phyloP scores from a whole-genome alignment of 1,140 invertebrate species.

The Cydia pomonella region DNA sequence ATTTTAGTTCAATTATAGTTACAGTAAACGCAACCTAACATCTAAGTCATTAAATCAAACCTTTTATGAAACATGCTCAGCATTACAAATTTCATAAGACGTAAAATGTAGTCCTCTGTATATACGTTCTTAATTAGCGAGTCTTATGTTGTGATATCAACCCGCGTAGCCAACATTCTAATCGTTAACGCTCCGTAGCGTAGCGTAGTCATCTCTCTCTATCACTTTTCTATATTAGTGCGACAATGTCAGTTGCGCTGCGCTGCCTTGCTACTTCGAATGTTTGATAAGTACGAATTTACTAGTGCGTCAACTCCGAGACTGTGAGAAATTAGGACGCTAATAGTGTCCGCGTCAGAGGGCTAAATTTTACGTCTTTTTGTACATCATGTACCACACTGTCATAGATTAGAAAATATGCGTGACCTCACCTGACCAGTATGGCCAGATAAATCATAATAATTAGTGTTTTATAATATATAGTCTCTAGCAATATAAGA shows the following conservation, averaged over 20 bases:
- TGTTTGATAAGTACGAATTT: not conserved
- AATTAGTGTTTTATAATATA: not conserved
- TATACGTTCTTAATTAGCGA: not conserved
- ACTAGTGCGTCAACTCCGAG: not conserved
- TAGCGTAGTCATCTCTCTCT: no score
- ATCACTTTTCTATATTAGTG: no score
- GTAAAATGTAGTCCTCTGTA: not conserved
- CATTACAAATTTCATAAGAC: constrained; percentile 37
- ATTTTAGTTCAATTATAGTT: constrained; percentile 41
- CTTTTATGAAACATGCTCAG: constrained; percentile 51
- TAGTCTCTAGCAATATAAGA: not conserved
- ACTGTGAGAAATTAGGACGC: not conserved
- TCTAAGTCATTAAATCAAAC: constrained; percentile 46
- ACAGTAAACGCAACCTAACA: constrained; percentile 49
- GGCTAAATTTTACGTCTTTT: not conserved
- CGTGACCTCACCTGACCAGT: not conserved
- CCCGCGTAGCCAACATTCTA: no score
- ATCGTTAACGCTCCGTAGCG: no score
- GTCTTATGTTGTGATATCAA: not conserved
- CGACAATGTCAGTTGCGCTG: no score
- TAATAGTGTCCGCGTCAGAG: not conserved
- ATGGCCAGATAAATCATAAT: not conserved
- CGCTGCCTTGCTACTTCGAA: no score
- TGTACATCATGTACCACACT: not conserved
- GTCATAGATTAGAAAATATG: not conserved